A percentile compares a stretch with the other conserved stretches of the same genome.
Evolutionary conservation across 30 jellyfish, hydroid and myxozoan genomes (phyloP).

Genomic region (Cassiopea andromeda): DNA sequence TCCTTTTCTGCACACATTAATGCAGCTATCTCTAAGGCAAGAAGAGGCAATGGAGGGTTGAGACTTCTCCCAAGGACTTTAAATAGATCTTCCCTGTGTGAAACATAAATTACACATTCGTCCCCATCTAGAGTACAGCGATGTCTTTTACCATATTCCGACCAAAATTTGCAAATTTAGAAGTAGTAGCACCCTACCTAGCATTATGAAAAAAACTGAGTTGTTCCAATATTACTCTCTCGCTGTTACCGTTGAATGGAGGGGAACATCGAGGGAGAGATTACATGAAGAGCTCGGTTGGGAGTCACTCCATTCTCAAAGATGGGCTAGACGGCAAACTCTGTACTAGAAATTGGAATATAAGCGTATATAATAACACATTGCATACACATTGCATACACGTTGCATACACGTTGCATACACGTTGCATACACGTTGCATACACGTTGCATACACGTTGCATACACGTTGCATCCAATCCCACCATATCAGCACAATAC

Average conservation of each 20-base stretch:
- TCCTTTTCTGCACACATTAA: constrained; percentile 5
- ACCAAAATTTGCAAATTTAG: too few relatives aligned
- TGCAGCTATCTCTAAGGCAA: constrained; percentile 18
- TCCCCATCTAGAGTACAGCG: constrained; percentile 22
- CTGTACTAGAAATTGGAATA: neutral
- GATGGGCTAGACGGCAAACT: neutral
- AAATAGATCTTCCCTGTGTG: constrained; percentile 39
- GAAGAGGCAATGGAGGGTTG: constrained; percentile 52
- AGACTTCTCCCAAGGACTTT: constrained; percentile 45
- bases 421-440: neutral
- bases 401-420: neutral
- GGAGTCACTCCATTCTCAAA: neutral
- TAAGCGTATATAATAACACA: neutral
- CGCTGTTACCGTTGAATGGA: neutral
- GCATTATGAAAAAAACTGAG: neutral
- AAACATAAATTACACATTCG: constrained; percentile 22
- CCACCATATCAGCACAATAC: neutral
- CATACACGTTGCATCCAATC: neutral
- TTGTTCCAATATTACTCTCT: neutral
- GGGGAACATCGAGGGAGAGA: too few relatives aligned
- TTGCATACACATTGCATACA: too few relatives aligned
- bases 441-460: too few relatives aligned
- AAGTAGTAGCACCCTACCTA: neutral
- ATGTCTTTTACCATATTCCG: neutral
- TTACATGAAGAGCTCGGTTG: neutral